Evolutionary conservation across 1,140 invertebrate genomes (phyloP), one percentile per base, ranked within the genome.

Genomic region (Hestina assimilis): DNA sequence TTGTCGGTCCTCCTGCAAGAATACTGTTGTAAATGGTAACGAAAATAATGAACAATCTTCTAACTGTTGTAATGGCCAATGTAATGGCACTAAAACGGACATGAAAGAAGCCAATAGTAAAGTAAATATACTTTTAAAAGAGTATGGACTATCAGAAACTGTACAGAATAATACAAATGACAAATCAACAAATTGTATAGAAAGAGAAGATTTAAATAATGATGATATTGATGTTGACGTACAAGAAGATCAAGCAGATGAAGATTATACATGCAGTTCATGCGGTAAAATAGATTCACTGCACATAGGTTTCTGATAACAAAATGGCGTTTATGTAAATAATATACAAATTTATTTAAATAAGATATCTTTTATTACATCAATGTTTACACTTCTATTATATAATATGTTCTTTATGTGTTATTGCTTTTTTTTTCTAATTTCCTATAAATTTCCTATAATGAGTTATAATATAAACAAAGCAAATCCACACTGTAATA

Each of bases 231-330:
- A 63, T 33, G 52, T 58, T 20, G 45, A 59, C 38, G n/a, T 54
- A 45, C 53, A 60, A 19, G 63, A 68, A 20, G 21, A 20, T 17
- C 23, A 51, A 17, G 43, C 65, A 35, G 62, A 73, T 0, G 76
- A 85, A 50, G 76, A 79, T 31, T 66, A 83, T 14, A 66, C 75
- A 8, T 83, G 82, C 60, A 58, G 72, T 4, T 55, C 69, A n/a
- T 87, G 80, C 48, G 79, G 75, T 3, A 73, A 59, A 40, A 50
- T 68, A 45, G 73, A 76, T 47, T 67, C 71, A 12, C 53, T 74
- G 51, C 61, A 72, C 6, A 74, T 80, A 65, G 71, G 68, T 40
- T 83, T 83, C 55, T 81, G 61, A 83, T 50, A 45, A 48, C 54
- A 26, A 46, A 40, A 58, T 29, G 45, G 35, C 47, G 52, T 46